Base-by-base conservation (phyloP, 2,113 vertebrate species). In the Austrofundulus limnaeus region DNA sequence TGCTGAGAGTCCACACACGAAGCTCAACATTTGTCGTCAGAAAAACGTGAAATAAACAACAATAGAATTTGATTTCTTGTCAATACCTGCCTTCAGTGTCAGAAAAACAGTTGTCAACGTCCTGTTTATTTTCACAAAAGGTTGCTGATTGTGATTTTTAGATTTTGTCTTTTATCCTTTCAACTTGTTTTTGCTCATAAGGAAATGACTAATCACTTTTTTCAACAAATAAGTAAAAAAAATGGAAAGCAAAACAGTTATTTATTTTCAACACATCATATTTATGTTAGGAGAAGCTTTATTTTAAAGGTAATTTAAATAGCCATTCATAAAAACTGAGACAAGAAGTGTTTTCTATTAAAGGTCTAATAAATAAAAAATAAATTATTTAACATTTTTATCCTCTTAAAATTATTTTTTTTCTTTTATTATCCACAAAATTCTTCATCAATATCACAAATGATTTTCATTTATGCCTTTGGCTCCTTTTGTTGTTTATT, bases 1-100 rank as follows among this genome's bases (percentile, higher is more conserved):
- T 77, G 76, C 84, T 82, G 82, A 48, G 60, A 15, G 60, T 65
- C 65, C 19, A 31, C 21, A 68, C 49, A 71, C 2, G 43, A 75
- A 38, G 43, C 39, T 10, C 3, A 56, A 75, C 77, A 70, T 77
- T 76, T 82, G 72, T 79, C 77, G 76, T 74, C 70, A 76, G 57
- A 80, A 71, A 72, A 84, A 77, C 74, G n/a, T 80, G 68, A 85
- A 85, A 83, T 78, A 75, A 77, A 55, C 20, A 13, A n/a, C n/a
- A 75, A 70, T 75, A 53, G 55, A 72, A 84, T 83, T 86, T 83
- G 76, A 76, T 58, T 67, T 72, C 8, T 42, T 53, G 59, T 39
- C 66, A 52, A 37, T 49, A 23, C 0, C 2, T 54, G 6, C 53
- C 12, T 56, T 52, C 69, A 55, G 42, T 14, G 17, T 67, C 24